A percentile compares a stretch with the other conserved stretches of the same genome.
Evolutionary conservation across 1,140 invertebrate species (phyloP).

Genomic region (Apocrypta bakeri): DNA sequence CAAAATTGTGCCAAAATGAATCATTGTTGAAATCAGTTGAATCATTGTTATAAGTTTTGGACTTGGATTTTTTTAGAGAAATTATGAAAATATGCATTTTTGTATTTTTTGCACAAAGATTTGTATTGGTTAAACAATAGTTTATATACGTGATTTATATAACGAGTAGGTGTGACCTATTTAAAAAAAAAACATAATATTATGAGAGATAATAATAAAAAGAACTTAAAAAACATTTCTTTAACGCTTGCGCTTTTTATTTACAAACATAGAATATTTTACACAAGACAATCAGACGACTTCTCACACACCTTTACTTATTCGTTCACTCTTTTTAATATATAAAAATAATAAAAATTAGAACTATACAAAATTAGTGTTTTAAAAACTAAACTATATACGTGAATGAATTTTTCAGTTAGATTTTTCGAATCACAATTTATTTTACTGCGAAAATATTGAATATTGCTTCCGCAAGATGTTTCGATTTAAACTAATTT

Average conservation of each 20-base stretch:
- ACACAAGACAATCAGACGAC: conserved; percentile 42
- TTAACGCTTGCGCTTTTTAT: conserved; percentile 53
- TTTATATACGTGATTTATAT: conserved; percentile 12
- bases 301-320: conserved; percentile 48
- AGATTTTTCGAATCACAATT: conserved; percentile 48
- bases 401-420: conserved; percentile 43
- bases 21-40: conserved; percentile 21
- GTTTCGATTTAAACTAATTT: conserved; percentile 29
- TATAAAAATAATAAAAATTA: conserved; percentile 27
- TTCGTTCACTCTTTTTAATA: conserved; percentile 41
- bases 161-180: conserved; percentile 16
- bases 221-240: conserved; percentile 40
- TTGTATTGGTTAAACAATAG: background rate
- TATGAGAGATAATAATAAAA: conserved; percentile 22
- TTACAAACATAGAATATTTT: conserved; percentile 52
- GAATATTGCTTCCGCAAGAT: conserved; percentile 15
- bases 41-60: conserved; percentile 28
- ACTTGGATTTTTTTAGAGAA: conserved; percentile 4
- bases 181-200: background rate
- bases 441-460: conserved; percentile 47
- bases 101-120: conserved; percentile 1
- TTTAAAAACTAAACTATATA: conserved; percentile 32
- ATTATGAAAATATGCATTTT: conserved; percentile 6
- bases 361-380: conserved; percentile 49
- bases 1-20: conserved; percentile 34